A percentile compares a stretch with the other conserved stretches of the same genome.
These are phyloP conservation scores for Pegea sp. DNA, from an alignment of 23 tunicate genomes.

Conservation along the genomic window DNA sequence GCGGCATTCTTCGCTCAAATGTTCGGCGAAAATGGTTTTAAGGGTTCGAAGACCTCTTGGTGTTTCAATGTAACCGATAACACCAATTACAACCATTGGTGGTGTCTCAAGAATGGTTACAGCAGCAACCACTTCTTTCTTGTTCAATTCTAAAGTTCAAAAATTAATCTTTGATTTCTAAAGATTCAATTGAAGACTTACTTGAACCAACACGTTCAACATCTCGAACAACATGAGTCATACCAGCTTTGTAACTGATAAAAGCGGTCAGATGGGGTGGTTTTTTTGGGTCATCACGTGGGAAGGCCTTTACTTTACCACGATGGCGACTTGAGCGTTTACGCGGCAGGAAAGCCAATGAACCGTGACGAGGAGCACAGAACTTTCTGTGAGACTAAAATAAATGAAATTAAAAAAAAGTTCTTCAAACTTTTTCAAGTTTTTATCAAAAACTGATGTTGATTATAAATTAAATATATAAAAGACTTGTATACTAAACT, in stretches of 20 bases:
- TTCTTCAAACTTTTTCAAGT: too few species aligned
- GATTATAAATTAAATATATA: too few species aligned
- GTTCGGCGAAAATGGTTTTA: constrained; percentile 93
- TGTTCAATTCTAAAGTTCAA: constrained; percentile 51
- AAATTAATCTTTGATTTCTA: neutral
- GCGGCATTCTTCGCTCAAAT: constrained; percentile 91
- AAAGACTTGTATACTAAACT: too few species aligned
- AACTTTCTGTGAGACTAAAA: constrained; percentile 95
- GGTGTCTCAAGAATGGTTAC: constrained; percentile 97
- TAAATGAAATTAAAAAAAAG: too few species aligned
- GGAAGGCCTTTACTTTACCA: constrained; percentile 87
- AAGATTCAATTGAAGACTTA: constrained; percentile 5
- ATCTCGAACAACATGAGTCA: constrained; percentile 96
- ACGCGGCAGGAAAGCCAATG: constrained; percentile 86
- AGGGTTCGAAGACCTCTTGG: constrained; percentile 85
- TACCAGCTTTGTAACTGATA: constrained; percentile 94
- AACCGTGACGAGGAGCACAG: constrained; percentile 98
- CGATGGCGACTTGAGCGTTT: constrained; percentile 85
- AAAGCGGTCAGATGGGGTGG: constrained; percentile 95
- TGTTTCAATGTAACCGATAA: constrained; percentile 91
- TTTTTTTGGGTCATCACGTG: constrained; percentile 77
- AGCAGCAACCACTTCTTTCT: constrained; percentile 91
- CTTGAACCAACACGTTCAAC: constrained; percentile 98
- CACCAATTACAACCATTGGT: constrained; percentile 90
- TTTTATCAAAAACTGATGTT: too few species aligned